Conservation (phyloP, 1,140 invertebrate genomes). For the Drosophila bipectinata region DNA sequence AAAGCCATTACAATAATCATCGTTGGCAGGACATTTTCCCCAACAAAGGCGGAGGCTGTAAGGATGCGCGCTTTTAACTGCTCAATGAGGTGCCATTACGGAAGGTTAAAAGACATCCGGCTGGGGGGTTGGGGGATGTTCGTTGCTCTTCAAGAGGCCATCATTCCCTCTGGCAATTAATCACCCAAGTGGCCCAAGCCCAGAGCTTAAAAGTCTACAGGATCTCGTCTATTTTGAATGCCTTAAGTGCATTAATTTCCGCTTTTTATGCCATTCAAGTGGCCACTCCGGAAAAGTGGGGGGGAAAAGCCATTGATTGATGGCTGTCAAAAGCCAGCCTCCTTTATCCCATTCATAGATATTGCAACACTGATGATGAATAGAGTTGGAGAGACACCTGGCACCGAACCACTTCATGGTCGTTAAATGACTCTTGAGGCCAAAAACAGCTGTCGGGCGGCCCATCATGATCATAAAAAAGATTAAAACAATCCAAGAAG, state of each 20-base stretch:
- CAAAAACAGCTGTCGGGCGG: constrained; percentile 9
- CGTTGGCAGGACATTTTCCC: neutral
- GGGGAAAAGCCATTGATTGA: constrained; percentile 49
- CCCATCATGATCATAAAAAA: neutral
- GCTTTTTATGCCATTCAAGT: constrained; percentile 71
- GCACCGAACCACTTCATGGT: no score
- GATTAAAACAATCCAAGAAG: neutral
- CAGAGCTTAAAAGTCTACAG: constrained; percentile 15
- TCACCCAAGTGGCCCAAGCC: constrained; percentile 58
- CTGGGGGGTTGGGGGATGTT: neutral
- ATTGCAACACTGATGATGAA: constrained; percentile 11
- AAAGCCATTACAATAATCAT: constrained; percentile 11
- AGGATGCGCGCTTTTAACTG: constrained; percentile 51
- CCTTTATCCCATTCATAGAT: neutral
- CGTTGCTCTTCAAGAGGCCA: neutral
- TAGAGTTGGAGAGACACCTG: neutral
- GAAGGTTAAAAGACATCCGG: constrained; percentile 45
- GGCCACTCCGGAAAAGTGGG: constrained; percentile 44
- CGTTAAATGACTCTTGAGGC: neutral
- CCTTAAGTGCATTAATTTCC: constrained; percentile 78
- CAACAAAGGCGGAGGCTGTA: no score
- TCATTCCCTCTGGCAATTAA: constrained; percentile 53
- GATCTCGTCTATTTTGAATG: constrained; percentile 53
- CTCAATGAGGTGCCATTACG: constrained; percentile 70
- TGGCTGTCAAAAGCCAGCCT: constrained; percentile 45